These are phyloP conservation scores for Syrmaticus mikado DNA, from an alignment of 2,113 vertebrate genomes.

Conservation along the genomic window DNA sequence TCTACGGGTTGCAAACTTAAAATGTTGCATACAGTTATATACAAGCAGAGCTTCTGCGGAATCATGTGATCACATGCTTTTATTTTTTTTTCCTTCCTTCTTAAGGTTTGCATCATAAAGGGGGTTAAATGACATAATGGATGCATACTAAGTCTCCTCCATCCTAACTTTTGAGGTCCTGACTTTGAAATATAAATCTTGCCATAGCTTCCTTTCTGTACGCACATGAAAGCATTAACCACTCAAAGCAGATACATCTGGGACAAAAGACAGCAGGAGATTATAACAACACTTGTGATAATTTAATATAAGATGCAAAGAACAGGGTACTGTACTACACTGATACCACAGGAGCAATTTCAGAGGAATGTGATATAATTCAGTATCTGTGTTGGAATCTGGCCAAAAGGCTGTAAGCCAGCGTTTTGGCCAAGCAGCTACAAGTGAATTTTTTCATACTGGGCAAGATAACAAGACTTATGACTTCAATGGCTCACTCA, in stretches of 20 bases:
- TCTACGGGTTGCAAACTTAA: conserved; percentile 50
- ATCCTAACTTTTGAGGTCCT: conserved; percentile 44
- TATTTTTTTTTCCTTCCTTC: neutral
- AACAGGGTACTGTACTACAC: conserved; percentile 34
- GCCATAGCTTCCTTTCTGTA: conserved; percentile 59
- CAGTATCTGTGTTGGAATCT: conserved; percentile 43
- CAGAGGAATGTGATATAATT: neutral
- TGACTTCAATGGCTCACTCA: neutral
- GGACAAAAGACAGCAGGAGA: conserved; percentile 61
- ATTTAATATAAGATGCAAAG: conserved; percentile 24
- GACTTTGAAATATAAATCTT: conserved; percentile 59
- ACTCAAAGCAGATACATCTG: conserved; percentile 56
- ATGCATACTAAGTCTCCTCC: conserved; percentile 11
- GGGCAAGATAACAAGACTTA: conserved; percentile 40
- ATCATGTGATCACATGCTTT: neutral
- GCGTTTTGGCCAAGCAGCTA: conserved; percentile 13
- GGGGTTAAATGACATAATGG: neutral
- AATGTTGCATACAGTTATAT: conserved; percentile 22
- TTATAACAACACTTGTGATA: conserved; percentile 54
- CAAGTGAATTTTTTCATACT: conserved; percentile 1
- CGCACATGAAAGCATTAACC: conserved; percentile 45
- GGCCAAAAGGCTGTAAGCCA: conserved; percentile 33
- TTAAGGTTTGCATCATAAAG: conserved; percentile 39
- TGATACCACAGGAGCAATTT: conserved; percentile 38
- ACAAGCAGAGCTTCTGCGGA: conserved; percentile 56